These are phyloP conservation scores for Thryonomys swinderianus DNA, from an alignment of 2,113 vertebrate species.

Conservation along the genomic window DNA sequence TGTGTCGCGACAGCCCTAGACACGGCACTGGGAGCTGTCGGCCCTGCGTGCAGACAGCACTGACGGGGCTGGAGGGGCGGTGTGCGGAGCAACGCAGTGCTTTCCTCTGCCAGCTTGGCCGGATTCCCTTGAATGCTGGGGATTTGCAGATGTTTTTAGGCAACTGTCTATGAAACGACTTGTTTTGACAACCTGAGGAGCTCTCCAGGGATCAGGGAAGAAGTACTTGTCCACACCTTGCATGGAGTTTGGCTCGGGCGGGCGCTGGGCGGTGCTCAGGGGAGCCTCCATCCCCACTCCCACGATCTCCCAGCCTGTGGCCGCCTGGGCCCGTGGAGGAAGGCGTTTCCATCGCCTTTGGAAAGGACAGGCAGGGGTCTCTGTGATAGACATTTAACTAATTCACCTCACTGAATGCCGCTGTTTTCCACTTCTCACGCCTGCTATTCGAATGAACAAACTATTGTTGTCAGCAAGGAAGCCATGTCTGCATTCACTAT, in stretches of 20 bases:
- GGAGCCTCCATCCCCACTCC: background rate
- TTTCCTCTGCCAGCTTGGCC: background rate
- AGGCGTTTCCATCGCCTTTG: background rate
- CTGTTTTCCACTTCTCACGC: constrained; percentile 25
- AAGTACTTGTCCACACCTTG: background rate
- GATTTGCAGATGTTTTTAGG: constrained; percentile 9
- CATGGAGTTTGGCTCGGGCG: background rate
- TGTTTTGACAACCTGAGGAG: constrained; percentile 19
- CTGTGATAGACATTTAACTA: background rate
- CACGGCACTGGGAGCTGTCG: background rate
- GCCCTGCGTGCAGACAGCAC: background rate
- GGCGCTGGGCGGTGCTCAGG: background rate
- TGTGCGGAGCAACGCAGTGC: background rate
- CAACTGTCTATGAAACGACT: background rate
- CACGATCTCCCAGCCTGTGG: background rate
- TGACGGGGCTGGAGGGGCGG: background rate
- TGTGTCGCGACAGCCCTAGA: background rate
- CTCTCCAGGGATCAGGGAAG: background rate
- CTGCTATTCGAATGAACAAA: background rate
- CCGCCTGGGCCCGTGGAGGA: background rate
- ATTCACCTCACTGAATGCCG: background rate
- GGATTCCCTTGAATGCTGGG: background rate
- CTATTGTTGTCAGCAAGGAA: background rate
- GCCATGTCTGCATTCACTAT: background rate
- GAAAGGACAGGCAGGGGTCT: background rate